These are phyloP conservation scores for Hedya salicella DNA, from an alignment of 2,888 invertebrate species.

Conservation along the genomic window DNA sequence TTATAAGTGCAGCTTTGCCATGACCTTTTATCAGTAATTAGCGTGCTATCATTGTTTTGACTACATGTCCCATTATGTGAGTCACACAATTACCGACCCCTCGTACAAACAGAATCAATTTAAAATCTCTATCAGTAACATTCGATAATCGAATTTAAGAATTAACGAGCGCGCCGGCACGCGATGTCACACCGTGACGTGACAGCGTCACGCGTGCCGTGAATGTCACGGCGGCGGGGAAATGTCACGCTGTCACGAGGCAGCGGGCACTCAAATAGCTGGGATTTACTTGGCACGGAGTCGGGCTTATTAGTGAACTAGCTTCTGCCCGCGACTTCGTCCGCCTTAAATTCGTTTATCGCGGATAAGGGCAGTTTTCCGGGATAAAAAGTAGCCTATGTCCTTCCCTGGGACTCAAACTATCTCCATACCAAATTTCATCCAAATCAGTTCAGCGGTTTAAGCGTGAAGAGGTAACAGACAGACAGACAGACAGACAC, in stretches of 20 bases:
- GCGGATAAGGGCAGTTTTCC: too few species aligned
- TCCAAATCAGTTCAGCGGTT: too few species aligned
- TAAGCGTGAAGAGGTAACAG: too few species aligned
- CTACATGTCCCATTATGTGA: constrained; percentile 31
- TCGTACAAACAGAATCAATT: constrained; percentile 55
- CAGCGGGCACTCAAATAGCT: constrained; percentile 20
- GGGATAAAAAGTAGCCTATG: too few species aligned
- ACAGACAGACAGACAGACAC: too few species aligned
- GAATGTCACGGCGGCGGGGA: constrained; percentile 54
- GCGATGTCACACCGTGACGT: constrained; percentile 68
- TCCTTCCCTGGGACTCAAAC: too few species aligned
- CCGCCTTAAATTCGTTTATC: too few species aligned
- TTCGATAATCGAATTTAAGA: constrained; percentile 78
- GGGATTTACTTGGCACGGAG: neutral
- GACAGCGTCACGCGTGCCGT: constrained; percentile 60
- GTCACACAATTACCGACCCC: constrained; percentile 42
- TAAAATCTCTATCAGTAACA: constrained; percentile 57
- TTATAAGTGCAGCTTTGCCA: neutral
- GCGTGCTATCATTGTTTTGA: constrained; percentile 16
- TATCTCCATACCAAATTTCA: too few species aligned
- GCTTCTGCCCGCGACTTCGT: too few species aligned
- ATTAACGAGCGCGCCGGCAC: constrained; percentile 65
- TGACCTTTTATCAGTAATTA: neutral
- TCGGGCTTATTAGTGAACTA: neutral
- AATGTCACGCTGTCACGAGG: constrained; percentile 58